Percentiles rank a stretch among this genome's conserved stretches.
phyloP scores from a whole-genome alignment of 2,113 vertebrate species.

The Ancistrus triradiatus region DNA sequence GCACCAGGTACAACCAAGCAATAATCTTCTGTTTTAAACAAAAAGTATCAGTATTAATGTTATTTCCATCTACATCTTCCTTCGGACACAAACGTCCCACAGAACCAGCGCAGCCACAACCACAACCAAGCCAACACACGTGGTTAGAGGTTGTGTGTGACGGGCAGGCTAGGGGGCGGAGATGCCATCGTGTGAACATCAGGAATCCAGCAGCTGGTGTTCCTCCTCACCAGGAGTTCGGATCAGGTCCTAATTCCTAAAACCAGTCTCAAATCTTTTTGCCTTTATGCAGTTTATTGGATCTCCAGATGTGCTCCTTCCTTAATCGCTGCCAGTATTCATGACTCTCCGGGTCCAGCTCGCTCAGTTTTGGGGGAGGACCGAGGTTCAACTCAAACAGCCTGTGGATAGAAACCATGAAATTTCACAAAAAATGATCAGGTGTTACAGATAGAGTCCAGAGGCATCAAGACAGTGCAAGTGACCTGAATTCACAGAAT shows the following conservation, averaged over 20 bases:
- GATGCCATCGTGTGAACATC: too few relatives aligned
- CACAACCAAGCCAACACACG: not conserved
- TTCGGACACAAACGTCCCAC: too few relatives aligned
- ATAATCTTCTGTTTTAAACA: too few relatives aligned
- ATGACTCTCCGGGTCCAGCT: slow-evolving; percentile 69
- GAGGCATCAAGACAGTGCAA: too few relatives aligned
- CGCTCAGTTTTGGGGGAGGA: slow-evolving; percentile 68
- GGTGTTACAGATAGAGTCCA: not conserved
- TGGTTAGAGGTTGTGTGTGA: not conserved
- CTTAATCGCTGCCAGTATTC: slow-evolving; percentile 81
- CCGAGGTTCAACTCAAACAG: slow-evolving; percentile 82
- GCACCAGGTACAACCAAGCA: too few relatives aligned
- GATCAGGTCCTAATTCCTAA: too few relatives aligned
- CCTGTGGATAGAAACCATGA: slow-evolving; percentile 57
- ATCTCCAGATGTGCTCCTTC: slow-evolving; percentile 80
- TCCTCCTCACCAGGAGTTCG: too few relatives aligned
- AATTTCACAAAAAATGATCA: not conserved
- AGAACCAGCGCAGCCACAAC: not conserved
- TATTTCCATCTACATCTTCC: too few relatives aligned
- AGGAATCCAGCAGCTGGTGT: too few relatives aligned
- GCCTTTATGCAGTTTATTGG: slow-evolving; percentile 76
- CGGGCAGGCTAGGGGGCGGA: too few relatives aligned
- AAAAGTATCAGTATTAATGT: too few relatives aligned
- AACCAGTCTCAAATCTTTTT: slow-evolving; percentile 63
- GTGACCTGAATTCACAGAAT: too few relatives aligned